Percentiles rank a stretch among this genome's conserved stretches.
Conservation (phyloP, 2,113 vertebrate species). For the Notarius quadriscutis region DNA sequence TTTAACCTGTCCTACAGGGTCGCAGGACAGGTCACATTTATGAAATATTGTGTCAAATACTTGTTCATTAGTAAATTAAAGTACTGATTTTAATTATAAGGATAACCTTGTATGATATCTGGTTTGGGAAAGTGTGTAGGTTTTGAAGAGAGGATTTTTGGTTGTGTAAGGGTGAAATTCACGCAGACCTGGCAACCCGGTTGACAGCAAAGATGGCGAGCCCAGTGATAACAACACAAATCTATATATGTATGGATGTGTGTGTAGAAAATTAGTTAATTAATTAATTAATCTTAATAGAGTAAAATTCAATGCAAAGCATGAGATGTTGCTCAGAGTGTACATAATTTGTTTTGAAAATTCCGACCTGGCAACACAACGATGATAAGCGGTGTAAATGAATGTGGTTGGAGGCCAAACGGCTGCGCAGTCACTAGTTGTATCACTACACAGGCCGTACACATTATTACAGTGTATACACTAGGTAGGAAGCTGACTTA, state of each 20-base stretch:
- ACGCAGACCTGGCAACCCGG: background rate
- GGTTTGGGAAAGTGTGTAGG: background rate
- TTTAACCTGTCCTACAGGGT: too few relatives aligned
- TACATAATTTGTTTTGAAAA: rapidly evolving
- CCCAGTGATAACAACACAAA: slow-evolving; percentile 63
- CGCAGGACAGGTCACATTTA: too few relatives aligned
- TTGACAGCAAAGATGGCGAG: slow-evolving; percentile 77
- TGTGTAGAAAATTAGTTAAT: background rate
- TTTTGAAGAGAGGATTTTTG: background rate
- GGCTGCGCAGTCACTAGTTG: too few relatives aligned
- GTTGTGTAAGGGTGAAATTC: background rate
- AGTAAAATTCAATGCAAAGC: background rate
- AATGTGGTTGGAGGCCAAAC: background rate
- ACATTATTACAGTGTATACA: background rate
- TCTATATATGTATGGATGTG: too few relatives aligned
- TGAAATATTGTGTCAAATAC: background rate
- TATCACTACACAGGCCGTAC: background rate
- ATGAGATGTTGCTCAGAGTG: too few relatives aligned
- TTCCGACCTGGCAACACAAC: background rate
- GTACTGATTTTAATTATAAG: background rate
- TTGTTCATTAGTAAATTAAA: background rate
- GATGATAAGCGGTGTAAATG: background rate
- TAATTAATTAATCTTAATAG: background rate
- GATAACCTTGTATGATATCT: background rate
- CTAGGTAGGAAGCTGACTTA: background rate